Evolutionary conservation across 2,888 invertebrate genomes (phyloP), one percentile per base, ranked within the genome.

Genomic region (Synanthedon vespiformis): DNA sequence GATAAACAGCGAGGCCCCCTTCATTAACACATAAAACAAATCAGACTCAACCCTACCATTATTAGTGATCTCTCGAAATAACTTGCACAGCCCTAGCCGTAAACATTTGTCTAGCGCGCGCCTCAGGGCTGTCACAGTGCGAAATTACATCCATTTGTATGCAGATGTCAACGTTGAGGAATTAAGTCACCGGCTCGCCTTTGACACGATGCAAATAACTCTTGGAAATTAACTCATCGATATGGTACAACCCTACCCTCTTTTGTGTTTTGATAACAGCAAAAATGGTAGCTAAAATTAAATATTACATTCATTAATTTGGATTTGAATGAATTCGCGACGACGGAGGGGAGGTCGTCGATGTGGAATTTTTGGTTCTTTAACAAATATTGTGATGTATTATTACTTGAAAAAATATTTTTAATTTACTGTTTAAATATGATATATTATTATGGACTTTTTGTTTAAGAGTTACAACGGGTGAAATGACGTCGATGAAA

Each of bases 111-210:
- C 74, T 76, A 70, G 55, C 52, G 55, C 59, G 65, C 67, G 75
- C 77, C 75, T 71, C 70, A 74, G 77, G 80, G 77, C 70, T 80
- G 83, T 81, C 82, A 74, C 78, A 67, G 68, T 70, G 72, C 74
- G 74, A 80, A 82, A 86, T 85, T 83, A 84, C 80, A 72, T 68
- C 77, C 82, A 84, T 86, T 84, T 84, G 75, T 82, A 85, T 84
- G 69, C 70, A 72, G 71, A 72, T 71, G 73, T 81, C 80, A 80
- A 74, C 72, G 70, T 68, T 65, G 69, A 67, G 69, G 71, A 74
- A 76, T 78, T 78, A 79, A 78, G 72, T 73, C 73, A 58, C 53
- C 44, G 48, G 53, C 57, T 58, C 58, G 72, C 72, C 74, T 78
- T 79, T 75, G 77, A 72, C 72, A 72, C 68, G 68, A 74, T 72